Base-by-base conservation (phyloP, 2,113 vertebrate species). In the Bostrychus sinensis region DNA sequence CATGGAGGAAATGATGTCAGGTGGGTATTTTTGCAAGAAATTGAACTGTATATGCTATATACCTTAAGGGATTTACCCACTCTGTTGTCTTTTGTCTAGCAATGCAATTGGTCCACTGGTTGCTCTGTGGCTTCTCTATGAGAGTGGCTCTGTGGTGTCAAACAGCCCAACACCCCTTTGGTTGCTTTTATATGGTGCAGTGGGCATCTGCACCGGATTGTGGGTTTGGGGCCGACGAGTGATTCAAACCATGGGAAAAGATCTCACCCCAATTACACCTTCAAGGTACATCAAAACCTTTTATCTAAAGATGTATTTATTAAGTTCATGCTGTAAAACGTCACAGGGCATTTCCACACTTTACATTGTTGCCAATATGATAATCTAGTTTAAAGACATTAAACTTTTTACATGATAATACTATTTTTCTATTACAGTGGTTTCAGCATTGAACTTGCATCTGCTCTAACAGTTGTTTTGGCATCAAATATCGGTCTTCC, bases 161-260 rank as follows among this genome's bases (percentile, higher is more conserved):
- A 92, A 77, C n/a, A 50, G 17, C 12, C 88, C 94, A 0, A 97
- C 94, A 5, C 97, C 96, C 11, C 92, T 98, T 66, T 98, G 96
- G 97, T 88, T 99, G 72, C 91, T 99, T 9, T 90, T 99, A 0
- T 98, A 95, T 0, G 97, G 97, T 2, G 95, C 96, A 2, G 87
- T 91, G 4, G 97, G 96, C 11, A 99, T 99, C 84, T 97, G 95
- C 41, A 84, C 81, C 0, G 97, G 97, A 32, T 84, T 99, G 7
- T 99, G 97, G 97, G 93, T 98, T 10, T 98, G 95, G 97, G 97
- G 97, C n/a, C 91, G 95, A 17, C 93, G 97, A 78, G 97, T 99
- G 70, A 99, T 99, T 73, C 95, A 99, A 90, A 99, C 97, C 0
- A 92, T 99, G 96, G 97, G 97, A 6, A 98, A 95, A 77, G 96